These are phyloP conservation scores for Thecophora atra DNA, from an alignment of 2,888 invertebrate genomes.

Conservation along the genomic window DNA sequence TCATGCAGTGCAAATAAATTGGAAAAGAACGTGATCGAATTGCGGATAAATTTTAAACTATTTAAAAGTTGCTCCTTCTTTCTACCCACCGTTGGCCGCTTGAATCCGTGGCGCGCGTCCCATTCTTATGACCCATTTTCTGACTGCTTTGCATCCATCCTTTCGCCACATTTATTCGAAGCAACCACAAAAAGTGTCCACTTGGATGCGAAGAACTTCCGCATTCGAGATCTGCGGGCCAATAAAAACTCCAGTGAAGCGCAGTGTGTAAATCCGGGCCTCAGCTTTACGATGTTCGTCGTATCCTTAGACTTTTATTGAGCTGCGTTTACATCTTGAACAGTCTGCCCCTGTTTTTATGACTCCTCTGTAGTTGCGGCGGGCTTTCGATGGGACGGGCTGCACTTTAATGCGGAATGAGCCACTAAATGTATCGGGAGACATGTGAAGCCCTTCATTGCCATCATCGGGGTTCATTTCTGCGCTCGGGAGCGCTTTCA, in stretches of 20 bases:
- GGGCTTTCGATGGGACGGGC: too few species aligned
- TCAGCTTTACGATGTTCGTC: not conserved
- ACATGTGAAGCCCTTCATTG: too few species aligned
- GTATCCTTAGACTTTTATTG: too few species aligned
- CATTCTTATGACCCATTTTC: constrained; percentile 4
- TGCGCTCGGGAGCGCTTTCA: too few species aligned
- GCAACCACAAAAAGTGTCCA: constrained; percentile 1
- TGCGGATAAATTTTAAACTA: constrained; percentile 32
- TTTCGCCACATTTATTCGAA: not conserved
- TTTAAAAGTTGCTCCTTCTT: constrained; percentile 17
- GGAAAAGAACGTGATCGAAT: constrained; percentile 25
- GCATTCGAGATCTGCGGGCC: not conserved
- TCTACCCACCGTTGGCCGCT: not conserved
- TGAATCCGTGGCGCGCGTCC: not conserved
- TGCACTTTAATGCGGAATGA: too few species aligned
- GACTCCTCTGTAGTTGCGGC: too few species aligned
- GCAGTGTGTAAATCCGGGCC: not conserved
- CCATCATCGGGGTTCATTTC: too few species aligned
- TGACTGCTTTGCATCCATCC: not conserved
- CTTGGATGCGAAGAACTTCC: not conserved
- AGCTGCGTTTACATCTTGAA: too few species aligned
- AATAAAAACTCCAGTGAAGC: constrained; percentile 18
- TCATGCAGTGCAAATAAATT: constrained; percentile 17
- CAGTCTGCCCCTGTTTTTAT: too few species aligned
- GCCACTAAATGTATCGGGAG: too few species aligned